Evolutionary conservation across 1,140 invertebrate species (phyloP).

Genomic region (Drosophila ohnishii): DNA sequence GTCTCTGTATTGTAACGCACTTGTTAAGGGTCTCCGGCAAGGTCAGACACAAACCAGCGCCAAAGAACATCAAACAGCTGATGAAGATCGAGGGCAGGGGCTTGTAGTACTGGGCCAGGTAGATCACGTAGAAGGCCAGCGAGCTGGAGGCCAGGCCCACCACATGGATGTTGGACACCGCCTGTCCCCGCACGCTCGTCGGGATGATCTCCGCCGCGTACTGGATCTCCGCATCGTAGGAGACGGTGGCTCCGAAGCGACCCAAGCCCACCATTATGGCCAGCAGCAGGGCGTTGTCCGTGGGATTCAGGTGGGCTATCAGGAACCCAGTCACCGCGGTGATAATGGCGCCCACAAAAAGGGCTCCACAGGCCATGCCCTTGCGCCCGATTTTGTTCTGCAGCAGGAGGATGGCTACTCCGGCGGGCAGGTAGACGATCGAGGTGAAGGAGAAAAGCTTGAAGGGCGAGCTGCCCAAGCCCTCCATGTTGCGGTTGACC

Average conservation of each 20-base stretch:
- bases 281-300: conserved; percentile 59
- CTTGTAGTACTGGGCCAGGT: conserved; percentile 83
- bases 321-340: conserved; percentile 72
- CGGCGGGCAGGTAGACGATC: conserved; percentile 85
- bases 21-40: conserved; percentile 86
- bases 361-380: conserved; percentile 84
- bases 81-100: conserved; percentile 85
- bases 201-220: conserved; percentile 88
- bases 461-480: conserved; percentile 85
- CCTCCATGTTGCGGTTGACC: conserved; percentile 85
- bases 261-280: conserved; percentile 83
- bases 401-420: conserved; percentile 84
- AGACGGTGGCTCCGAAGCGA: conserved; percentile 86
- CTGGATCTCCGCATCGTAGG: conserved; percentile 86
- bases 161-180: conserved; percentile 84
- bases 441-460: conserved; percentile 85
- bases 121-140: conserved; percentile 76
- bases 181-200: conserved; percentile 86
- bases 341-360: conserved; percentile 84
- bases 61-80: conserved; percentile 84
- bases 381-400: conserved; percentile 85
- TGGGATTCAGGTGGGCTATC: conserved; percentile 53
- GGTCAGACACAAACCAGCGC: conserved; percentile 84
- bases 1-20: conserved; percentile 2
- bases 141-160: conserved; percentile 83